Percentiles rank a stretch among this genome's conserved stretches.
phyloP scores from a whole-genome alignment of 2,888 invertebrate genomes.

The Agriopis aurantiaria region DNA sequence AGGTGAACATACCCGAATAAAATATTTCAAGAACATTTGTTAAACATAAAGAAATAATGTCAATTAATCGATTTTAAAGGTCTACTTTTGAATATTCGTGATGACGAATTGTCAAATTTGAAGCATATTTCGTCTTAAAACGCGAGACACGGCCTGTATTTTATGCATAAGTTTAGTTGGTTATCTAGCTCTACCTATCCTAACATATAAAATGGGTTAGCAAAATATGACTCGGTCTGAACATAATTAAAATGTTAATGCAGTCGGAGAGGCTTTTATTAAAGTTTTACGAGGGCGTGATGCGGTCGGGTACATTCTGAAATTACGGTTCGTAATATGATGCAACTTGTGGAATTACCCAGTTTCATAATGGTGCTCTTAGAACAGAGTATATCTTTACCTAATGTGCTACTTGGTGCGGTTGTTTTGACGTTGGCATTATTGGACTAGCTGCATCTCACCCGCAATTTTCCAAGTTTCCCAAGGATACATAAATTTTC shows the following conservation, averaged over 20 bases:
- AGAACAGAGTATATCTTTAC: background rate
- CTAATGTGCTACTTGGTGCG: background rate
- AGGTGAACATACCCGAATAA: too few species aligned
- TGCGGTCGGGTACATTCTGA: slow-evolving; percentile 38
- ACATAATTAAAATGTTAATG: slow-evolving; percentile 38
- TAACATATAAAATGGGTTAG: slow-evolving; percentile 20
- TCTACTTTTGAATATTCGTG: too few species aligned
- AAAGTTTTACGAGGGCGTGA: slow-evolving; percentile 35
- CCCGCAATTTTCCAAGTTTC: too few species aligned
- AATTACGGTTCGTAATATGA: slow-evolving; percentile 42
- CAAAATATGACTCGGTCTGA: slow-evolving; percentile 31
- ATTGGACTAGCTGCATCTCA: background rate
- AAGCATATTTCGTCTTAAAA: too few species aligned
- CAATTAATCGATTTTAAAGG: too few species aligned
- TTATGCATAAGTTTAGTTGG: background rate
- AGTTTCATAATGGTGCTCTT: slow-evolving; percentile 43
- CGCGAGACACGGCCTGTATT: background rate
- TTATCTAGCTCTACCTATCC: slow-evolving; percentile 1
- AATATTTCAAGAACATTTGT: too few species aligned
- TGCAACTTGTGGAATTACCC: slow-evolving; percentile 48
- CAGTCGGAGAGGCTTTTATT: slow-evolving; percentile 32
- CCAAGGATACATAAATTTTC: too few species aligned
- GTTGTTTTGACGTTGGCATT: slow-evolving; percentile 2
- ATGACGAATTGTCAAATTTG: too few species aligned
- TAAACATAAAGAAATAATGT: too few species aligned